A percentile compares a stretch with the other conserved stretches of the same genome.
phyloP scores from a whole-genome alignment of 2,888 invertebrate genomes.

The Drosophila falleni region DNA sequence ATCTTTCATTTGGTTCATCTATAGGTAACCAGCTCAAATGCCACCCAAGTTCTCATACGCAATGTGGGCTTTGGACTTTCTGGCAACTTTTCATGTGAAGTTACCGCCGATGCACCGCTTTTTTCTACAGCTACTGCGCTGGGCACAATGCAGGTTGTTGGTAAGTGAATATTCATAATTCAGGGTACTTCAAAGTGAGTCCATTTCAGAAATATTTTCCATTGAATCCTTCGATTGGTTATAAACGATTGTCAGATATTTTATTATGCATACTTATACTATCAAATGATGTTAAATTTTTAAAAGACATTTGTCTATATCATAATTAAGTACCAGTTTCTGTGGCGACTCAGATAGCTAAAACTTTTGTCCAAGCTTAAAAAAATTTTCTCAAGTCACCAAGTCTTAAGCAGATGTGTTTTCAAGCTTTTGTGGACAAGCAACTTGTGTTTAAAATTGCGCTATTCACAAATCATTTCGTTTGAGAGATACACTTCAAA shows the following conservation, averaged over 20 bases:
- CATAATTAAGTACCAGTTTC: not conserved
- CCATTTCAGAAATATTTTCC: too few relatives aligned
- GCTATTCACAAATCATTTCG: too few relatives aligned
- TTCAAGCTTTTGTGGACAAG: not conserved
- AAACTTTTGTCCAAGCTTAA: not conserved
- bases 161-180: conserved; percentile 86
- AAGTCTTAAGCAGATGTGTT: too few relatives aligned
- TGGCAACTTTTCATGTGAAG: conserved; percentile 93
- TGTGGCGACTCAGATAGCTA: not conserved
- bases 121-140: conserved; percentile 89
- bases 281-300: too few relatives aligned
- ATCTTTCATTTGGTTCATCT: conserved; percentile 62
- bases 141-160: conserved; percentile 90
- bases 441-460: not conserved
- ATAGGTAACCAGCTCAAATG: conserved; percentile 90
- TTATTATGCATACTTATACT: too few relatives aligned
- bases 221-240: too few relatives aligned
- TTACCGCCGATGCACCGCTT: conserved; percentile 90
- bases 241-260: too few relatives aligned
- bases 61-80: conserved; percentile 90
- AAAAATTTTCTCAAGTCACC: not conserved
- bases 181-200: too few relatives aligned
- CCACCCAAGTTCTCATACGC: conserved; percentile 90
- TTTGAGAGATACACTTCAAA: too few relatives aligned
- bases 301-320: not conserved